These are phyloP conservation scores for Hyles euphorbiae DNA, from an alignment of 1,140 invertebrate species.

Conservation along the genomic window DNA sequence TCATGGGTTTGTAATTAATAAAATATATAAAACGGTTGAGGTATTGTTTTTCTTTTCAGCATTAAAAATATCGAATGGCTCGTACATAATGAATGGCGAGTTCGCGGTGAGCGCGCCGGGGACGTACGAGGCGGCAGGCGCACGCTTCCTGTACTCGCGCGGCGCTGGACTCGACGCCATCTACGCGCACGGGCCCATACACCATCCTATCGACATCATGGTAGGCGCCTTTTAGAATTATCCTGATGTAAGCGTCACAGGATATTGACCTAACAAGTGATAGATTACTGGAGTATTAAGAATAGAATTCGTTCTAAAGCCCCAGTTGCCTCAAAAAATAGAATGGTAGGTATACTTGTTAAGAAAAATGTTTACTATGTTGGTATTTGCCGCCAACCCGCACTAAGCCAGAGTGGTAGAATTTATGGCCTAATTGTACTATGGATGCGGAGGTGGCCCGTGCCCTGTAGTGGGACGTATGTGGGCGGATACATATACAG, in stretches of 20 bases:
- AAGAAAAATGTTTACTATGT: no score
- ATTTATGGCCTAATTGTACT: no score
- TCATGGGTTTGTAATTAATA: neutral
- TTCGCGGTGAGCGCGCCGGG: constrained; percentile 83
- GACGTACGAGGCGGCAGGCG: constrained; percentile 85
- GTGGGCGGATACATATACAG: no score
- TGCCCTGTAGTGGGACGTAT: no score
- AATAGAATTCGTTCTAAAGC: neutral
- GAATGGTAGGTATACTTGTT: no score
- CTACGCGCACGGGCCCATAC: constrained; percentile 84
- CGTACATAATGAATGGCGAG: constrained; percentile 88
- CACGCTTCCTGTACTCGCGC: constrained; percentile 84
- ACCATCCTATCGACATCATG: constrained; percentile 87
- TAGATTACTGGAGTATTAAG: neutral
- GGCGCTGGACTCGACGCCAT: constrained; percentile 78
- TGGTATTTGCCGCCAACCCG: no score
- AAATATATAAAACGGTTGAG: neutral
- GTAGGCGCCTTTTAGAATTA: constrained; percentile 59
- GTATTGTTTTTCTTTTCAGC: constrained; percentile 74
- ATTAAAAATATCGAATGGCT: constrained; percentile 82
- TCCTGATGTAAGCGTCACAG: neutral
- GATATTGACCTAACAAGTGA: neutral
- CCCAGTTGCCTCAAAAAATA: no score
- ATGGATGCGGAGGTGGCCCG: no score
- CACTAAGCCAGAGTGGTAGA: no score